A percentile compares a stretch with the other conserved stretches of the same genome.
Evolutionary conservation across 1,140 invertebrate species (phyloP).

Genomic region (Triops longicaudatus): DNA sequence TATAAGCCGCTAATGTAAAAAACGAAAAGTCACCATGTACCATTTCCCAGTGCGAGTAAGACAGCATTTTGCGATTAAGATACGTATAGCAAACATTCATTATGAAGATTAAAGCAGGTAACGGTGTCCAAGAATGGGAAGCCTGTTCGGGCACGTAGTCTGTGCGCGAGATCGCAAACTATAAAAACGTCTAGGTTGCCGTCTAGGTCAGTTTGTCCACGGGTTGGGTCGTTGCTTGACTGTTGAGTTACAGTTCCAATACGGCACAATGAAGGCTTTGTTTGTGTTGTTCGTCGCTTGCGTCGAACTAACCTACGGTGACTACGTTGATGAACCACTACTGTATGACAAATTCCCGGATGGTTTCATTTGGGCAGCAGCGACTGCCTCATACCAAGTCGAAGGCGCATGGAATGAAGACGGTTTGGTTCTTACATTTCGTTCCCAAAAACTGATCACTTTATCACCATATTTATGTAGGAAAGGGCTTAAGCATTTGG

Average conservation of each 20-base stretch:
- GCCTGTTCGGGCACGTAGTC: neutral
- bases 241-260: neutral
- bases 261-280: neutral
- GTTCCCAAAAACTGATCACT: neutral
- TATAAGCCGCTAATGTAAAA: too few species aligned
- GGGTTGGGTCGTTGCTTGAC: neutral
- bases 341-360: constrained; percentile 41
- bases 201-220: neutral
- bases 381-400: constrained; percentile 53
- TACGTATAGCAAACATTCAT: neutral
- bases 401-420: constrained; percentile 59
- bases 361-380: constrained; percentile 46
- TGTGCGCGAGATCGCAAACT: neutral
- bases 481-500: constrained; percentile 46
- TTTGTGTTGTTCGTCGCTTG: neutral
- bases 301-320: neutral
- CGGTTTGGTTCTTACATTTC: neutral
- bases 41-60: neutral
- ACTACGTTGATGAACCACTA: constrained; percentile 24
- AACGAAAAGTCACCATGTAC: neutral
- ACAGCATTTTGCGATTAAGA: neutral
- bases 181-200: neutral
- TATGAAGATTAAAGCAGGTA: neutral
- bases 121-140: neutral
- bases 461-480: neutral